These are phyloP conservation scores for Galerucella nymphaeae DNA, from an alignment of 2,888 invertebrate species.

Conservation along the genomic window DNA sequence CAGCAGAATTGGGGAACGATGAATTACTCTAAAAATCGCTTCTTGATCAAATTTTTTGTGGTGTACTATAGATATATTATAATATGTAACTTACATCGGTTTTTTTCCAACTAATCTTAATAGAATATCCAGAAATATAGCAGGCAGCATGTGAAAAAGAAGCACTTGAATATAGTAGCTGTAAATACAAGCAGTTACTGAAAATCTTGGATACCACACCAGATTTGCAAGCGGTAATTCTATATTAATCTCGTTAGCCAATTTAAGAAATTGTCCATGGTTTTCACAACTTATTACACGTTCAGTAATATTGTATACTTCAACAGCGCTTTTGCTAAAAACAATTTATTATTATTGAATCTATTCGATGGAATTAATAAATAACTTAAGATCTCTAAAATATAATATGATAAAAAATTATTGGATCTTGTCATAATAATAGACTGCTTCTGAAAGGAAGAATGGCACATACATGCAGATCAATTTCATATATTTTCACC, in stretches of 20 bases:
- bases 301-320: constrained; percentile 85
- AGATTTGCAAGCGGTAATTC: constrained; percentile 76
- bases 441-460: too few relatives aligned
- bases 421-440: too few relatives aligned
- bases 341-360: too few relatives aligned
- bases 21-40: too few relatives aligned
- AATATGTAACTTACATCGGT: constrained; percentile 69
- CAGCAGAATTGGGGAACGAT: too few relatives aligned
- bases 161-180: constrained; percentile 69
- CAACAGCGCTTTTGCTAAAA: constrained; percentile 60
- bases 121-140: constrained; percentile 77
- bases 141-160: constrained; percentile 72
- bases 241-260: constrained; percentile 60
- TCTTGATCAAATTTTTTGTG: too few relatives aligned
- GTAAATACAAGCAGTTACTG: constrained; percentile 70
- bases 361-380: too few relatives aligned
- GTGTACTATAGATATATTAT: too few relatives aligned
- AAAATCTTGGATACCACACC: constrained; percentile 75
- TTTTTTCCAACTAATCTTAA: constrained; percentile 75
- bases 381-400: too few relatives aligned
- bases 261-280: constrained; percentile 70
- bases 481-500: too few relatives aligned
- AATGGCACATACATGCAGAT: too few relatives aligned
- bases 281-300: constrained; percentile 75
- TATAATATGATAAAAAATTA: too few relatives aligned